These are phyloP conservation scores for Pardosa pseudoannulata DNA, from an alignment of 2,888 invertebrate species.

Conservation along the genomic window DNA sequence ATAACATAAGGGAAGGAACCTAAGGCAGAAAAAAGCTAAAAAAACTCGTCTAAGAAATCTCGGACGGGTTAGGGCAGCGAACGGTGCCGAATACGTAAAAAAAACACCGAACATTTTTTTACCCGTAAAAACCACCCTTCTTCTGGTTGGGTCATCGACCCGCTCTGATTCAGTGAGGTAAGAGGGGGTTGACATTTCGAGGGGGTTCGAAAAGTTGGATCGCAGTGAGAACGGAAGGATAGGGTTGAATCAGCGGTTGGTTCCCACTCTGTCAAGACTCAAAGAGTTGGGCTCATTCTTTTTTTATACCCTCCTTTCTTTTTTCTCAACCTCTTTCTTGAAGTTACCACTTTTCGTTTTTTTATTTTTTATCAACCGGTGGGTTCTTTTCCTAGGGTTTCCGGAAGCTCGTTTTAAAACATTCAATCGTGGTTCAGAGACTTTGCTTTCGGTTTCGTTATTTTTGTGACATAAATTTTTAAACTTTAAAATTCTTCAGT, in stretches of 20 bases:
- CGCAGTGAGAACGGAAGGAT: conserved; percentile 70
- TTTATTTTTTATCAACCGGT: conserved; percentile 47
- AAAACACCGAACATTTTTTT: conserved; percentile 25
- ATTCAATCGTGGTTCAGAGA: no score
- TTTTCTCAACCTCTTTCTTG: conserved; percentile 37
- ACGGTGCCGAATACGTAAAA: conserved; percentile 2
- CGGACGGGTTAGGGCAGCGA: conserved; percentile 49
- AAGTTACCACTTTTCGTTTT: conserved; percentile 13
- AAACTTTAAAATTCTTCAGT: no score
- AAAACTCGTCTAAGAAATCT: conserved; percentile 22
- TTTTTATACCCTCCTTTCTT: conserved; percentile 10
- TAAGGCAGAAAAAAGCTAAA: conserved; percentile 24
- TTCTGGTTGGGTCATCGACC: conserved; percentile 57
- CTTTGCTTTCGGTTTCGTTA: no score
- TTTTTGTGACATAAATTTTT: no score
- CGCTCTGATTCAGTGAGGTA: conserved; percentile 57
- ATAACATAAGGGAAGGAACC: conserved; percentile 8
- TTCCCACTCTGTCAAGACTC: conserved; percentile 43
- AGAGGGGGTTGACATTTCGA: conserved; percentile 26
- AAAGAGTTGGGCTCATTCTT: conserved; percentile 19
- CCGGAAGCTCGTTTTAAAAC: conserved; percentile 31
- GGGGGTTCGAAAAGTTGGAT: conserved; percentile 44
- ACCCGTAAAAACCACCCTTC: conserved; percentile 23
- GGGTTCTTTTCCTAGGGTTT: conserved; percentile 32
- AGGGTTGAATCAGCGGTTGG: conserved; percentile 64